These are phyloP conservation scores for Glandiceps talaboti DNA, from an alignment of 53 echinoderm and acorn worm species.

Conservation along the genomic window DNA sequence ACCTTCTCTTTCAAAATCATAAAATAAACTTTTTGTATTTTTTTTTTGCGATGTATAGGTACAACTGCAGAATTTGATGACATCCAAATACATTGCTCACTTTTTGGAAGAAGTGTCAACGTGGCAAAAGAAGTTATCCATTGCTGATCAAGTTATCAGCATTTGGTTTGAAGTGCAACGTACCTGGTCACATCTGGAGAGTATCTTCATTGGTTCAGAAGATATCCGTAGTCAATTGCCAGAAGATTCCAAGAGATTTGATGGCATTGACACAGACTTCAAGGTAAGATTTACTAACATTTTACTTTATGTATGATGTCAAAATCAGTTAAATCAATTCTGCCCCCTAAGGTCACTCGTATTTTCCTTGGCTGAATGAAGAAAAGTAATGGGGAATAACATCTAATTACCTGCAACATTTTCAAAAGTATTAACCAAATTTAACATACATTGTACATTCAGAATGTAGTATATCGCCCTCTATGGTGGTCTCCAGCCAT, in stretches of 20 bases:
- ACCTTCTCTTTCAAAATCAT: no score
- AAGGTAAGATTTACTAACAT: slow-evolving; percentile 52
- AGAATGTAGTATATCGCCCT: no score
- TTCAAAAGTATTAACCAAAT: no score
- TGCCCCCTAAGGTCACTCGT: no score
- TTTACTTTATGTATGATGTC: no score
- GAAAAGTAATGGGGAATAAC: no score
- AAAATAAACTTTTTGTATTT: neutral
- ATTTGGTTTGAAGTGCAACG: slow-evolving; percentile 99
- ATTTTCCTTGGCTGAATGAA: no score
- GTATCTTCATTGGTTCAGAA: slow-evolving; percentile 99
- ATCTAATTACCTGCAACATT: no score
- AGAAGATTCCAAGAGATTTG: slow-evolving; percentile 93
- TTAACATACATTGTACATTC: no score
- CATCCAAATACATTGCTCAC: slow-evolving; percentile 98
- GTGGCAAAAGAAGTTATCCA: slow-evolving; percentile 99
- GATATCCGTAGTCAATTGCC: slow-evolving; percentile 96
- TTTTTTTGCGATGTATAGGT: slow-evolving; percentile 32
- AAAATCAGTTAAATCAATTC: no score
- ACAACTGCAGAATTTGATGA: slow-evolving; percentile 99
- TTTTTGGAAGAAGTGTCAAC: slow-evolving; percentile 96
- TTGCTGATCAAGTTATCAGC: slow-evolving; percentile 87
- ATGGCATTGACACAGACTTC: slow-evolving; percentile 80
- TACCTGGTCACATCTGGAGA: slow-evolving; percentile 99
- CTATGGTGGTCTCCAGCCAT: no score